Evolutionary conservation across 2,797 vertebrate genomes (phyloP), one percentile per base, ranked within the genome.

Genomic region (Sebastolobus alascanus): DNA sequence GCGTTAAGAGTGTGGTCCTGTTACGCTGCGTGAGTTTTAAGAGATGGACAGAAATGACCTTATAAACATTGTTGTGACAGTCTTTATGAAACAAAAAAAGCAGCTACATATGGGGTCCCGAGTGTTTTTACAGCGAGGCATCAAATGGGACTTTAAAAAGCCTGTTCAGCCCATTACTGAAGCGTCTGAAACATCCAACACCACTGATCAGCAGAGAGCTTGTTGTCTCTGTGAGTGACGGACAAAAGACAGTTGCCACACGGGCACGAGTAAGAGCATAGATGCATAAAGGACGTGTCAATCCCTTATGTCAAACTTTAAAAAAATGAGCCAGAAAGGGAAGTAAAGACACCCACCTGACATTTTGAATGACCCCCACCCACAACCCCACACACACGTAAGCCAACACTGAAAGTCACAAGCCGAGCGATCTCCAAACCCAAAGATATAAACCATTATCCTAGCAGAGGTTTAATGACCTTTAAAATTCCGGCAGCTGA

Each of bases 321-420:
- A 63, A 83, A 69, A 82, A 50, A 6, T 52, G 1, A 75, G 38
- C 40, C 40, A 43, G n/a, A 77, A 50, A 43, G 27, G 22, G 60
- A 73, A 2, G 78, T 77, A 50, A 83, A 89, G 55, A 90, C 10
- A 77, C 70, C 71, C 80, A 85, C 81, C 90, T 88, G 82, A 92
- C 84, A 85, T 83, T 65, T 31, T 54, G 50, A 68, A 55, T 73
- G 75, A 86, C 83, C 65, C 73, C 87, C 78, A 80, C 84, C 78
- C 67, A 82, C 77, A 83, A 50, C 22, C 37, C 55, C 38, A 60
- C 25, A 35, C 74, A 77, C 72, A 70, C 18, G 31, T 60, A 73
- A 64, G 68, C 60, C 67, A 81, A 82, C 31, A 75, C 71, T 56
- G 6, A 59, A 52, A 87, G 58, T 64, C 68, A 43, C 58, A 69